A percentile compares a stretch with the other conserved stretches of the same genome.
These are phyloP conservation scores for Boulengeromyrus knoepffleri DNA, from an alignment of 2,113 vertebrate species.

Conservation along the genomic window DNA sequence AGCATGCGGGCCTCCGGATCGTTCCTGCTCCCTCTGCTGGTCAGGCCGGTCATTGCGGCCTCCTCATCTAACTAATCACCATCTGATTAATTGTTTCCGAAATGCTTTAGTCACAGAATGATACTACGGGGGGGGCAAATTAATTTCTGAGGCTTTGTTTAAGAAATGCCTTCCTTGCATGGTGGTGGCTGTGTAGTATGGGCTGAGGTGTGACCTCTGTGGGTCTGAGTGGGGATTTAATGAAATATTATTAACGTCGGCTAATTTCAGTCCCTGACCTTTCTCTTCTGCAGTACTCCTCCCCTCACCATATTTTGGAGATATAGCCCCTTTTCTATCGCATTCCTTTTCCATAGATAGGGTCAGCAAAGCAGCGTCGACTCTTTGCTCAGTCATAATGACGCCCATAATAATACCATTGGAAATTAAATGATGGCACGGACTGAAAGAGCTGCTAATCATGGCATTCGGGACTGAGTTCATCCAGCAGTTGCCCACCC, in stretches of 20 bases:
- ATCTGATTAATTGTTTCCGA: slow-evolving; percentile 12
- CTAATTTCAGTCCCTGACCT: slow-evolving; percentile 15
- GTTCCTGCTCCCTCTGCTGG: slow-evolving; percentile 1
- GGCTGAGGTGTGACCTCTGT: background rate
- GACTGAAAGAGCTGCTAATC: background rate
- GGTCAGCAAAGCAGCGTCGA: background rate
- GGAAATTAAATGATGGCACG: background rate
- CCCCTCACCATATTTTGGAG: background rate
- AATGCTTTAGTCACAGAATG: slow-evolving; percentile 13
- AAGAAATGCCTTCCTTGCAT: background rate
- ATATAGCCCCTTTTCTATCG: background rate
- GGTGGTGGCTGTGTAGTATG: background rate
- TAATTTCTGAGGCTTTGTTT: slow-evolving; percentile 13
- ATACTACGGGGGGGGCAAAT: slow-evolving; percentile 7
- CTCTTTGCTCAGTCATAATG: background rate
- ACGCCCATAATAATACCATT: background rate
- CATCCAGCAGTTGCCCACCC: background rate
- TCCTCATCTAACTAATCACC: background rate
- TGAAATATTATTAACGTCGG: slow-evolving; percentile 10
- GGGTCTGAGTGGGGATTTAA: background rate
- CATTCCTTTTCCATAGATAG: background rate
- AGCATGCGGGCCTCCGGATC: background rate
- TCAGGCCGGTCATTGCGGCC: background rate
- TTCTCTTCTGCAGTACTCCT: background rate
- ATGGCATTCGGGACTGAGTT: background rate